Evolutionary conservation across 2,113 vertebrate genomes (phyloP), one percentile per base, ranked within the genome.

Genomic region (Heterocephalus glaber): DNA sequence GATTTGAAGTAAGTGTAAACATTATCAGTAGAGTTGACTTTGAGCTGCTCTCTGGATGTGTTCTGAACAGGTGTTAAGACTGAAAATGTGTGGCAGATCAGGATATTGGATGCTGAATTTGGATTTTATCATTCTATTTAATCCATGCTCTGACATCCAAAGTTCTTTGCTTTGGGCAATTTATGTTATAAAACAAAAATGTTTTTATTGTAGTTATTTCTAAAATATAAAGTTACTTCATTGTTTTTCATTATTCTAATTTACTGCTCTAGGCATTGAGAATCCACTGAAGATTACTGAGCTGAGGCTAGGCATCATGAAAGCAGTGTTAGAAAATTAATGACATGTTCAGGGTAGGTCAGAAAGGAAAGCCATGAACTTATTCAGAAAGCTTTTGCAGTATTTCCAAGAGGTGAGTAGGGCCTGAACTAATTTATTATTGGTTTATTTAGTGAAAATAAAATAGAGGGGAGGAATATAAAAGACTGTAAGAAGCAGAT

Each of bases 101-200:
- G 81, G 68, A 7, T 94, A 66, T 66, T 49, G 22, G 61, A 92
- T 94, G 41, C 72, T 44, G 89, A 56, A 52, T 61, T 61, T 74
- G 66, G 17, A 38, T 90, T 92, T 96, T 90, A 63, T 77, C 41
- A 70, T 90, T 44, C 52, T 82, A 13, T 86, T 87, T 90, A 76
- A 68, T 83, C 41, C 33, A 56, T 92, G 52, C 30, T 90, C 2
- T 92, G 41, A 26, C 65, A 80, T 54, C 35, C 60, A 63, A 5
- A 87, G 14, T 86, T 80, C 16, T 63, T 89, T 93, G 41, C 5
- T 86, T 92, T 92, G 94, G 54, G 38, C 77, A 87, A 47, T 90
- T 90, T 82, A 38, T 86, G 72, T 95, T 86, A 70, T 58, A 76
- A 95, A 95, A 80, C 41, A 24, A 92, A 94, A 94, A 47, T 44